Conservation (phyloP, 2,888 invertebrate species). For the Minunthozetes semirufus region DNA sequence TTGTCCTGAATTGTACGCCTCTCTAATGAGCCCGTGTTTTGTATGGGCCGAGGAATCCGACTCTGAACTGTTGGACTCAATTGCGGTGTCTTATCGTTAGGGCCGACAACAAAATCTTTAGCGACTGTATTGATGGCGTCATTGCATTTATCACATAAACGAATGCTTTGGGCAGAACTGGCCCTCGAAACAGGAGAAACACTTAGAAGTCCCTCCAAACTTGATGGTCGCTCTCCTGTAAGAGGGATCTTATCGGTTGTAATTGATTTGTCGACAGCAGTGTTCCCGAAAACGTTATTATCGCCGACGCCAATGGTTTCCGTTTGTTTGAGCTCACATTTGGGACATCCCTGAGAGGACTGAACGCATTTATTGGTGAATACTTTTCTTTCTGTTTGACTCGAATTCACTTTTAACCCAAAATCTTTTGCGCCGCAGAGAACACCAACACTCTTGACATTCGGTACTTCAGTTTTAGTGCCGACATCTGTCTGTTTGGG, state of each 20-base stretch:
- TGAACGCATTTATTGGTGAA: background rate
- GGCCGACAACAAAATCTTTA: constrained; percentile 46
- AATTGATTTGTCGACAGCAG: background rate
- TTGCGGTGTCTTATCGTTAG: constrained; percentile 35
- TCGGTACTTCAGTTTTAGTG: constrained; percentile 12
- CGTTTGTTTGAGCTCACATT: constrained; percentile 46
- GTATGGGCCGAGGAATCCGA: constrained; percentile 30
- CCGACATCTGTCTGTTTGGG: background rate
- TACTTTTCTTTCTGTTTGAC: constrained; percentile 27
- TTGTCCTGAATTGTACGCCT: constrained; percentile 27
- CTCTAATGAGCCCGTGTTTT: constrained; percentile 12
- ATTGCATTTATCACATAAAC: constrained; percentile 58
- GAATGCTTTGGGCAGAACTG: constrained; percentile 36
- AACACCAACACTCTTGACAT: background rate
- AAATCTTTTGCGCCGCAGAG: background rate
- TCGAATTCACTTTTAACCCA: constrained; percentile 13
- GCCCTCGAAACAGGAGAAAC: constrained; percentile 29
- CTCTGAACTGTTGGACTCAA: constrained; percentile 25
- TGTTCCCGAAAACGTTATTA: constrained; percentile 44
- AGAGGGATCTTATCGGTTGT: background rate
- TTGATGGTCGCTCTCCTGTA: background rate
- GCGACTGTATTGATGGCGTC: constrained; percentile 55
- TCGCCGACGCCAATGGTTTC: constrained; percentile 58
- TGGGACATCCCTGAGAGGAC: constrained; percentile 31
- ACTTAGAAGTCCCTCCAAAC: background rate